Conservation (phyloP, 1,140 invertebrate genomes). For the Aphaenogaster ashmeadi region DNA sequence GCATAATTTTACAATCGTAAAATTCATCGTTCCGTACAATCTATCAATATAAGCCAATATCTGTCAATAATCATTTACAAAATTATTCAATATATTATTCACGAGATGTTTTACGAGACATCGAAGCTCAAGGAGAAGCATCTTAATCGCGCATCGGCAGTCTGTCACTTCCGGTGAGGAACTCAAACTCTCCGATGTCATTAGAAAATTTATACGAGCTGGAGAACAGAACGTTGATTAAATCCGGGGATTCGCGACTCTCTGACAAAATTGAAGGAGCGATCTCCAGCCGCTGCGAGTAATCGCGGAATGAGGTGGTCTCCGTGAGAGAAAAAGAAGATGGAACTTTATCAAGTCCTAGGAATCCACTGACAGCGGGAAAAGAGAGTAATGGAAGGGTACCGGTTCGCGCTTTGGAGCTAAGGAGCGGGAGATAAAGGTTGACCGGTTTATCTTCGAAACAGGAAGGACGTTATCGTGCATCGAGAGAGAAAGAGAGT, state of each 20-base stretch:
- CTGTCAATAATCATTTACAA: neutral
- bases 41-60: neutral
- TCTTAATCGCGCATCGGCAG: neutral
- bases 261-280: slow-evolving; percentile 74
- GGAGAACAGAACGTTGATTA: slow-evolving; percentile 66
- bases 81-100: neutral
- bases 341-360: slow-evolving; percentile 68
- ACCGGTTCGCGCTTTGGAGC: slow-evolving; percentile 66
- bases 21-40: neutral
- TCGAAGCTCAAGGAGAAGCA: slow-evolving; percentile 40
- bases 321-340: slow-evolving; percentile 24
- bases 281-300: slow-evolving; percentile 63
- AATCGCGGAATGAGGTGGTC: slow-evolving; percentile 64
- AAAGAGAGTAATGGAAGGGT: slow-evolving; percentile 72
- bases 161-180: slow-evolving; percentile 20
- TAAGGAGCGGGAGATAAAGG: slow-evolving; percentile 64
- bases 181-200: slow-evolving; percentile 50
- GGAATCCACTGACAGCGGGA: slow-evolving; percentile 46
- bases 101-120: neutral
- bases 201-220: slow-evolving; percentile 73
- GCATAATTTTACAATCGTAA: neutral
- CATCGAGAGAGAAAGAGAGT: slow-evolving; percentile 64
- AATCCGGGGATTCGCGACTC: slow-evolving; percentile 65
- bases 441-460: slow-evolving; percentile 70
- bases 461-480: slow-evolving; percentile 68